Evolutionary conservation across 2,113 vertebrate genomes (phyloP), one percentile per base, ranked within the genome.

Genomic region (Fulica atra): DNA sequence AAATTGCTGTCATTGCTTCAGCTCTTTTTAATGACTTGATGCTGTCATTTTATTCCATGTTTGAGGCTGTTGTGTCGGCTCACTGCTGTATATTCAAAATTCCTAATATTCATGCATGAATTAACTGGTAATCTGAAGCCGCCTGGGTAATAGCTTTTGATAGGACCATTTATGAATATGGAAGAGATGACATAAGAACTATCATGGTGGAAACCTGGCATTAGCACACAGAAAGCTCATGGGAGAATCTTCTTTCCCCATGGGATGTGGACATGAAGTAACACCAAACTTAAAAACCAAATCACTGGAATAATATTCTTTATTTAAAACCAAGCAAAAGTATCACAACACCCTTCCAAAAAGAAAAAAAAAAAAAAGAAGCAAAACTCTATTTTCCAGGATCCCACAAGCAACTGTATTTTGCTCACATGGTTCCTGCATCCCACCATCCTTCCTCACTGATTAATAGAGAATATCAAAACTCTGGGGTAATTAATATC

Each of bases 21-120:
- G 54, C 69, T 92, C 66, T 79, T 95, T 81, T 88, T 63, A 82
- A 51, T 82, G 42, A 93, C 73, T 89, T 87, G 57, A 77, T 0
- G 0, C 38, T 91, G 74, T 91, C 69, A 93, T 72, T 93, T 88
- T 97, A 86, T 95, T 96, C 68, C 63, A 86, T 64, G 84, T 92
- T 97, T 81, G 97, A 96, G 73, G 78, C 80, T 92, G 15, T 42
- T 96, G 91, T 92, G 15, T 42, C 96, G 91, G 81, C 95, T 97
- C 85, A 88, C 78, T 81, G 87, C 83, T 89, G 42, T 31, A 44
- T n/a, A 66, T 18, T 82, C 59, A 95, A 33, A 76, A 87, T 61
- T 81, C 31, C 64, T 87, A 78, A 70, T 81, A 81, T 20, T 70
- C 50, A 63, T 72, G 69, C 70, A 93, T 10, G 40, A 44, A 68